Percentiles rank a stretch among this genome's conserved stretches.
These are phyloP conservation scores for Acropternis orthonyx DNA, from an alignment of 2,797 vertebrate species.

Conservation along the genomic window DNA sequence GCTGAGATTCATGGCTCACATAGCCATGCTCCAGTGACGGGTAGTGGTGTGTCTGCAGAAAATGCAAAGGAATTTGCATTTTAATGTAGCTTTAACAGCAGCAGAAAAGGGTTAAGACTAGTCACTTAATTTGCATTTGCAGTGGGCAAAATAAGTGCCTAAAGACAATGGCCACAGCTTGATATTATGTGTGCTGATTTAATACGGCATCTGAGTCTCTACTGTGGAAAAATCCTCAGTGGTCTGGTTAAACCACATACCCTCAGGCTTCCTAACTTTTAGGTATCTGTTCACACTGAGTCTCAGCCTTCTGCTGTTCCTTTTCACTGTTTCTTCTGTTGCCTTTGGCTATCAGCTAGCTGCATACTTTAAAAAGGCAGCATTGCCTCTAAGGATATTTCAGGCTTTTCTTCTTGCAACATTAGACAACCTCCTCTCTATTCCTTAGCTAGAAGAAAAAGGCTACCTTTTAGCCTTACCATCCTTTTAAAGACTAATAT, in stretches of 20 bases:
- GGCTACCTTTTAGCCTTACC: background rate
- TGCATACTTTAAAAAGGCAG: background rate
- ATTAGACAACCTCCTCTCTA: background rate
- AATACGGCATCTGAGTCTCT: background rate
- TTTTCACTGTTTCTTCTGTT: constrained; percentile 9
- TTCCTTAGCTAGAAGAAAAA: background rate
- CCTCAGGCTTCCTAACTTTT: constrained; percentile 24
- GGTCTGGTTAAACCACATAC: constrained; percentile 39
- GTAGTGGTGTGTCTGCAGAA: background rate
- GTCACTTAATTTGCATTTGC: background rate
- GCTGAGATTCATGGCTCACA: background rate
- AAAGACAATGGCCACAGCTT: background rate
- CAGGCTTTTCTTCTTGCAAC: constrained; percentile 25
- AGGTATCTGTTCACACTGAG: background rate
- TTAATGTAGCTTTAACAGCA: background rate
- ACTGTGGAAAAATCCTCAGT: background rate
- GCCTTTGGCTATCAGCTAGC: constrained; percentile 36
- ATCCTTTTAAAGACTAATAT: background rate
- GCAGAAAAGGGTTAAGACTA: background rate
- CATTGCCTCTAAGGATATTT: constrained; percentile 1
- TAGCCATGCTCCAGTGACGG: rapidly evolving
- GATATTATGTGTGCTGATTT: background rate
- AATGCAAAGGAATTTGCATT: constrained; percentile 3
- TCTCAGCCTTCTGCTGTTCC: constrained; percentile 1
- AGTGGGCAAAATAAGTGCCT: background rate